Base-by-base conservation (phyloP, 2,113 vertebrate species). In the Ageneiosus marmoratus region DNA sequence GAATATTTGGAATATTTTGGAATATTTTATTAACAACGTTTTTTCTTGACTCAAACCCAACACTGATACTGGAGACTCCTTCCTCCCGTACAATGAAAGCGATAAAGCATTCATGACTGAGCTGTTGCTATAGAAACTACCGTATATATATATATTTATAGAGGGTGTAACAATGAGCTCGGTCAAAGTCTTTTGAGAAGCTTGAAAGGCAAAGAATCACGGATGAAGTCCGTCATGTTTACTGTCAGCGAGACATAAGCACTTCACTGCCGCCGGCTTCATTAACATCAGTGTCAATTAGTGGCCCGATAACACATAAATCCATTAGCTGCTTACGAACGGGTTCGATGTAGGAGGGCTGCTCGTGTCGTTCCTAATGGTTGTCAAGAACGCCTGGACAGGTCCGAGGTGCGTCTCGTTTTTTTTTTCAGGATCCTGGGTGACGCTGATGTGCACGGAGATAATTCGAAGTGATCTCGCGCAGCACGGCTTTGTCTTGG, bases 381-480 rank as follows among this genome's bases (percentile, higher is more conserved):
- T 48, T 62, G 29, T 79, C 86, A 77, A 76, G 77, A 51, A 62
- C 60, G 32, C 22, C 56, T 3, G 32, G 82, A 74, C n/a, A 24
- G 67, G 65, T 37, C 13, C 6, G 24, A 41, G 82, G 79, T 41
- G 34, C 7, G 0, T 34, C 5, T 37, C 20, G 1, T 37, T 34
- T 65, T 4, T 67, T 58, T 77, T 77, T 58, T 41, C 2, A 51
- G 48, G 69, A 76, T 55, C 51, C 62, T 76, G 62, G 18, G 34
- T 78, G 79, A 58, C 41, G 76, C 20, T 86, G 87, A 88, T 80
- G 51, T 22, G 77, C 32, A 29, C 27, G 83, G 83, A 53, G 77
- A 83, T 88, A 81, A 86, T 85, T 85, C 77, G 80, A 83, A 81
- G 87, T 67, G 77, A 86, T 85, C 69, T 81, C 65, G 32, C 83